Percentiles rank a stretch among this genome's conserved stretches.
These are phyloP conservation scores for Chrysocyon brachyurus DNA, from an alignment of 2,797 vertebrate species.

Conservation along the genomic window DNA sequence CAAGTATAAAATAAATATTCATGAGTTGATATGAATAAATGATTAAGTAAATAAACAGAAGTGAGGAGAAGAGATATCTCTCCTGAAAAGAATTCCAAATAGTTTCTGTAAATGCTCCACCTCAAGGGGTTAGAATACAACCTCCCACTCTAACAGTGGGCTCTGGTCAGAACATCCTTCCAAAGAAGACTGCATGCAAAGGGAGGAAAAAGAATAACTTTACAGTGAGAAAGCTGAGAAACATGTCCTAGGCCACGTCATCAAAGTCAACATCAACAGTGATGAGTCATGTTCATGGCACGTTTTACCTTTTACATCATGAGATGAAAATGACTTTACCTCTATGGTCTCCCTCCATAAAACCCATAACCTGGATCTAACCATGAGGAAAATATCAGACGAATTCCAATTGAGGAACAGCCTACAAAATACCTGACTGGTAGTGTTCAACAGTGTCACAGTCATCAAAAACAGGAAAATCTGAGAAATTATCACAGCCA, in stretches of 20 bases:
- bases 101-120: neutral
- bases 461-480: neutral
- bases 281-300: neutral
- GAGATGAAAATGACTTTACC: neutral
- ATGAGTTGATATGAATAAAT: neutral
- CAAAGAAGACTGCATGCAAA: neutral
- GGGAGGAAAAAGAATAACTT: neutral
- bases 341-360: neutral
- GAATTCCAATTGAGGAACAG: neutral
- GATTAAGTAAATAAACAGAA: neutral
- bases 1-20: neutral
- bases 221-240: neutral
- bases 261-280: neutral
- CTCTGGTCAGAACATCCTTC: neutral
- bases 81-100: neutral
- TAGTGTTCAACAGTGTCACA: neutral
- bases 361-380: neutral
- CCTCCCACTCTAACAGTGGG: neutral
- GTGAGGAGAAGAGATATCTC: neutral
- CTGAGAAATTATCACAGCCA: neutral
- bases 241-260: neutral
- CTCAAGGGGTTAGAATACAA: neutral
- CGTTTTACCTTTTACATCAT: neutral
- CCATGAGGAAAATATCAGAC: neutral
- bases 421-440: neutral